phyloP scores from a whole-genome alignment of 2,888 invertebrate species.

The Osedax fenrisi region DNA sequence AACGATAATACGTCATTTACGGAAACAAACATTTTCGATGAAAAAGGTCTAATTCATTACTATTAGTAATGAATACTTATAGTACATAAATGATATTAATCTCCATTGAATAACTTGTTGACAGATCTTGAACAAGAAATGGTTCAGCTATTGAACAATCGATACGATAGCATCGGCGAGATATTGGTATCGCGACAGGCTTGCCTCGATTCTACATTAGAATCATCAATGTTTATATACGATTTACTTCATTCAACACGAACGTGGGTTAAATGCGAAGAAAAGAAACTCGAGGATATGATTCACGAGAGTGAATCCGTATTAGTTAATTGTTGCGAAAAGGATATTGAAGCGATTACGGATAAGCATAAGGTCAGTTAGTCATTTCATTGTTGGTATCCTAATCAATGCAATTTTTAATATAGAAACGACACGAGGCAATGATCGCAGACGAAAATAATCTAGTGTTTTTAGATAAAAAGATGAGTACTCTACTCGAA shows the following conservation, averaged over 20 bases:
- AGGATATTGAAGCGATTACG: neutral
- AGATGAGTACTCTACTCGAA: constrained; percentile 32
- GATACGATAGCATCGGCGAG: constrained; percentile 75
- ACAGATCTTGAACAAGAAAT: constrained; percentile 56
- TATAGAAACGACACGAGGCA: neutral
- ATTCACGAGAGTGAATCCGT: neutral
- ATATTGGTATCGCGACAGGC: constrained; percentile 67
- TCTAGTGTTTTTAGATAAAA: neutral
- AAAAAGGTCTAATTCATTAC: no score
- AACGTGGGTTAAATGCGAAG: neutral
- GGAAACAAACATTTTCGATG: no score
- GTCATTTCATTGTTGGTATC: no score
- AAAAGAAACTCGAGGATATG: neutral
- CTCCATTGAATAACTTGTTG: no score
- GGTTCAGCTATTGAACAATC: constrained; percentile 69
- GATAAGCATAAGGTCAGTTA: neutral
- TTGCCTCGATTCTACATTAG: constrained; percentile 62
- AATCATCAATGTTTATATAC: neutral
- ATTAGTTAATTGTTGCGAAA: neutral
- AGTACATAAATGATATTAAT: no score
- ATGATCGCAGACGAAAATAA: neutral
- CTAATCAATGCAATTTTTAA: neutral
- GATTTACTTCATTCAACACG: neutral
- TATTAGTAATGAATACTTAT: no score
- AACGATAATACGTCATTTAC: no score